Evolutionary conservation across 30 jellyfish, hydroid and myxozoan genomes (phyloP).

Genomic region (Aurelia aurita complex sp. Pacific): DNA sequence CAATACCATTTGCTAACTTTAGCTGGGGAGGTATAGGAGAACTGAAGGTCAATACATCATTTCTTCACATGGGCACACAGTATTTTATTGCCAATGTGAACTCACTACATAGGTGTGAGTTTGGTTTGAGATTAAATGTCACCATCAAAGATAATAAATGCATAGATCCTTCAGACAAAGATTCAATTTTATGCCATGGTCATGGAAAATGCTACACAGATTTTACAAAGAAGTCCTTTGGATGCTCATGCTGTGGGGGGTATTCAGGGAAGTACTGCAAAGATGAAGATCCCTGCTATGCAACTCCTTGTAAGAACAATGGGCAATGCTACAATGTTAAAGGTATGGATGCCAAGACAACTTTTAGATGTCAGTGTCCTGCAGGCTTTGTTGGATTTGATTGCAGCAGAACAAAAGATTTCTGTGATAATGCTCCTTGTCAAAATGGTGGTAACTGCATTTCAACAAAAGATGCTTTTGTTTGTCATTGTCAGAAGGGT

Average conservation of each 20-base stretch:
- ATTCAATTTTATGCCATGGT: constrained; percentile 71
- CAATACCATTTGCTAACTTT: constrained; percentile 75
- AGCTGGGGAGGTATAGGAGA: constrained; percentile 45
- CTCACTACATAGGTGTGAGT: constrained; percentile 79
- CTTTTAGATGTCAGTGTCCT: constrained; percentile 77
- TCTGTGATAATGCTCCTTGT: constrained; percentile 85
- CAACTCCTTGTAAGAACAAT: constrained; percentile 76
- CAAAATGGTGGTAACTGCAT: constrained; percentile 76
- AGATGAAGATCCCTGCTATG: constrained; percentile 90
- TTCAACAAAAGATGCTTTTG: constrained; percentile 43
- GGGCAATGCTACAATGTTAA: constrained; percentile 70
- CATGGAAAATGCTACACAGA: constrained; percentile 91
- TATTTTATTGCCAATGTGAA: constrained; percentile 92
- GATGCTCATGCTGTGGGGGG: constrained; percentile 89
- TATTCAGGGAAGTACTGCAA: constrained; percentile 86
- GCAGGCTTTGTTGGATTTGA: constrained; percentile 75
- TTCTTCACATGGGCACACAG: constrained; percentile 77
- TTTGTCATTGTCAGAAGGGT: constrained; percentile 82
- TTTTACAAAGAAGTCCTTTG: constrained; percentile 49
- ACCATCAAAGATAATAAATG: constrained; percentile 83
- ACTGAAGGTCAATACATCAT: constrained; percentile 69
- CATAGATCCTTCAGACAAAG: constrained; percentile 43
- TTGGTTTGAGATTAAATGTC: constrained; percentile 95
- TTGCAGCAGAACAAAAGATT: constrained; percentile 70
- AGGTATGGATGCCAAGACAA: constrained; percentile 39